phyloP scores from a whole-genome alignment of 1,140 invertebrate genomes.

The Holotrichia oblita region DNA sequence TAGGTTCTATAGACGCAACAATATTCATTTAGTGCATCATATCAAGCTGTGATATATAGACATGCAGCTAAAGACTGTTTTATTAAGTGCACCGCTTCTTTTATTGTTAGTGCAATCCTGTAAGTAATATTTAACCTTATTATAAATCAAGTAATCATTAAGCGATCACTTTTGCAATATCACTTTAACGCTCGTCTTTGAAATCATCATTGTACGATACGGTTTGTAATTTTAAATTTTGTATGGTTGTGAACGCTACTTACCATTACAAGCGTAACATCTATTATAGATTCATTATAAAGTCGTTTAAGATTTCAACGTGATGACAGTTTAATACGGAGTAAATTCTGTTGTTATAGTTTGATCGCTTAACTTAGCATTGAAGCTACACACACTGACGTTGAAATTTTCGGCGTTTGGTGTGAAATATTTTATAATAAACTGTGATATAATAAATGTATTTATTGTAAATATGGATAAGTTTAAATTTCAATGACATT shows the following conservation, averaged over 20 bases:
- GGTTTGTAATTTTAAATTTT: neutral
- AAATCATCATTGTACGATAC: neutral
- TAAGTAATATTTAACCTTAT: neutral
- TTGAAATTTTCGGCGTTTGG: neutral
- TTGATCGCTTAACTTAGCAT: neutral
- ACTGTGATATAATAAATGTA: neutral
- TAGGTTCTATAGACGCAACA: neutral
- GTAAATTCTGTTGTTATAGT: neutral
- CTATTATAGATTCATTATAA: neutral
- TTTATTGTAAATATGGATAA: neutral
- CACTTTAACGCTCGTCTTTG: too few relatives aligned
- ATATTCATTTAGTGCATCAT: constrained; percentile 4
- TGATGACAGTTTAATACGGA: neutral
- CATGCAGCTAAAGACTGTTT: constrained; percentile 7
- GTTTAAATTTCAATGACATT: neutral
- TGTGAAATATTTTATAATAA: too few relatives aligned
- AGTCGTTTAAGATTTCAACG: neutral
- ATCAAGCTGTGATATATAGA: neutral
- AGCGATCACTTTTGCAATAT: too few relatives aligned
- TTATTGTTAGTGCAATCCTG: constrained; percentile 17
- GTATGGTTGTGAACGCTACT: neutral
- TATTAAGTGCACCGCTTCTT: neutral
- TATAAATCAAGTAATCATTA: too few relatives aligned
- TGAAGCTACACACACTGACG: neutral
- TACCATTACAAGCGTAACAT: neutral